Evolutionary conservation across 2,888 invertebrate genomes (phyloP).

Genomic region (Dryobota labecula): DNA sequence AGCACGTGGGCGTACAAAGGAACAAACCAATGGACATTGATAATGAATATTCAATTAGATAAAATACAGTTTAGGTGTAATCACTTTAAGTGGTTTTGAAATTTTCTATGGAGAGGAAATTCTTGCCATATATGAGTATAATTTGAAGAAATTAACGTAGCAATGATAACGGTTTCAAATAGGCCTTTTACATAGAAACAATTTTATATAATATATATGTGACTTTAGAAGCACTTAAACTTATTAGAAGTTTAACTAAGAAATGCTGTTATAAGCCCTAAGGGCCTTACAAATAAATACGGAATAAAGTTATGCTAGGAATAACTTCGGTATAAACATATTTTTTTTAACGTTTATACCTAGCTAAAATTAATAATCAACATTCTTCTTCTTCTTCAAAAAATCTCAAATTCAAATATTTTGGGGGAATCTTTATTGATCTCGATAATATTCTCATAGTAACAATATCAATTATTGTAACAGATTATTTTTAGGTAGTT

Average conservation of each 20-base stretch:
- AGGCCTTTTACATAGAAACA: conserved; percentile 38
- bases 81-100: conserved; percentile 53
- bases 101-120: conserved; percentile 42
- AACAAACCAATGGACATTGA: conserved; percentile 54
- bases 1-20: conserved; percentile 66
- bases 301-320: too few relatives aligned
- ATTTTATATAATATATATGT: conserved; percentile 24
- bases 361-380: too few relatives aligned
- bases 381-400: background rate
- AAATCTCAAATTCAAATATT: background rate
- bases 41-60: conserved; percentile 66
- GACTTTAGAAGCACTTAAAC: conserved; percentile 10
- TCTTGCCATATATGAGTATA: conserved; percentile 47
- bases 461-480: background rate
- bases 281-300: too few relatives aligned
- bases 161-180: conserved; percentile 46
- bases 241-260: conserved; percentile 1
- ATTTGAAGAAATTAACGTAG: conserved; percentile 50
- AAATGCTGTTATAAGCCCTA: background rate
- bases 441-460: background rate
- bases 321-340: too few relatives aligned
- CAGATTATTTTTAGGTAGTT: conserved; percentile 1
- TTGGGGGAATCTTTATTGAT: background rate
- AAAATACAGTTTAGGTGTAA: conserved; percentile 55
- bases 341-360: too few relatives aligned